phyloP scores from a whole-genome alignment of 1,140 invertebrate species.

The Pectinophora gossypiella region DNA sequence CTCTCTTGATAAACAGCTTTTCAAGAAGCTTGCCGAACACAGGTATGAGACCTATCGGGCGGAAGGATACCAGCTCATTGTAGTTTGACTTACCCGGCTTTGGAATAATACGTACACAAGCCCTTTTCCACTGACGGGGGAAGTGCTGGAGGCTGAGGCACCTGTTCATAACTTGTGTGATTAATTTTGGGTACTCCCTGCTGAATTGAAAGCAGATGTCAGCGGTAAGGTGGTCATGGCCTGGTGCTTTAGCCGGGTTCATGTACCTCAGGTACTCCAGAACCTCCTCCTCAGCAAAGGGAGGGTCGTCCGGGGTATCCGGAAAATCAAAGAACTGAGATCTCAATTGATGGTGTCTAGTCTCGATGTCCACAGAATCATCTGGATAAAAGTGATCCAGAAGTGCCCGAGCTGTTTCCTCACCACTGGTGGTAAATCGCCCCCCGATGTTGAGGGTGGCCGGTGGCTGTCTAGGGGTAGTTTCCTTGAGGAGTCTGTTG shows the following conservation, averaged over 20 bases:
- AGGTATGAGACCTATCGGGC: too few relatives aligned
- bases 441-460: too few relatives aligned
- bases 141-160: too few relatives aligned
- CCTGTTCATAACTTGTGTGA: constrained; percentile 19
- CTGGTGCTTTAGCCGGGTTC: constrained; percentile 20
- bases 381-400: constrained; percentile 22
- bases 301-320: constrained; percentile 4
- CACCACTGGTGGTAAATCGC: constrained; percentile 6
- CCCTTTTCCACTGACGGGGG: too few relatives aligned
- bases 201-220: constrained; percentile 23
- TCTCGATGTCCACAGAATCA: constrained; percentile 12
- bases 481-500: too few relatives aligned
- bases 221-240: constrained; percentile 19
- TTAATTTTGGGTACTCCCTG: constrained; percentile 6
- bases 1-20: too few relatives aligned
- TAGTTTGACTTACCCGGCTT: too few relatives aligned
- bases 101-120: too few relatives aligned
- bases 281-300: constrained; percentile 13
- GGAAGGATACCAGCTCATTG: too few relatives aligned
- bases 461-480: too few relatives aligned
- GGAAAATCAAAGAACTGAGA: background rate
- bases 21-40: too few relatives aligned
- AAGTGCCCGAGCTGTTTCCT: constrained; percentile 16
- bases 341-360: background rate
- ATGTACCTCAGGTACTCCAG: constrained; percentile 13